These are phyloP conservation scores for Ophioninae sp. DNA, from an alignment of 2,888 invertebrate species.

Conservation along the genomic window DNA sequence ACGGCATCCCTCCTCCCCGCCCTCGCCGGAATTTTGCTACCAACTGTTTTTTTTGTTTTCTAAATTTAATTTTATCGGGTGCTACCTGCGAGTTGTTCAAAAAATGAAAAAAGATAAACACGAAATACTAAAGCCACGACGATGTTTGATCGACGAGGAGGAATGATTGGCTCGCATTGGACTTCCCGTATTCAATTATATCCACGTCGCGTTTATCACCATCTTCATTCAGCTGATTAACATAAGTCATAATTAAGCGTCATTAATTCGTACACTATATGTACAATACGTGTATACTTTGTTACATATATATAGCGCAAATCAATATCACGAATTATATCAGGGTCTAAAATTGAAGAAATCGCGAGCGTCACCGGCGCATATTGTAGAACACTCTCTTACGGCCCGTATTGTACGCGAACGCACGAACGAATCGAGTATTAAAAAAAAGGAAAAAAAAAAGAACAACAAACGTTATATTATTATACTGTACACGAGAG, in stretches of 20 bases:
- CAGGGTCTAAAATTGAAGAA: conserved; percentile 21
- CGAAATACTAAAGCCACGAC: conserved; percentile 36
- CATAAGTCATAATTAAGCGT: conserved; percentile 50
- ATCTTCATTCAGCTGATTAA: conserved; percentile 59
- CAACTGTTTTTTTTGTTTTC: conserved; percentile 35
- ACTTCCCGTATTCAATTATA: conserved; percentile 29
- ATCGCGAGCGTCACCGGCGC: conserved; percentile 31
- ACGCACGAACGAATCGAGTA: conserved; percentile 20
- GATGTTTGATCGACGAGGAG: neutral
- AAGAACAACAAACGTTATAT: conserved; percentile 10
- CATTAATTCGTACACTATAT: conserved; percentile 63
- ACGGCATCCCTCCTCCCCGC: no score
- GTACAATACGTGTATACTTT: conserved; percentile 56
- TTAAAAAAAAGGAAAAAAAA: neutral
- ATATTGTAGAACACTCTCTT: conserved; percentile 23
- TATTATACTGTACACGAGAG: conserved; percentile 48
- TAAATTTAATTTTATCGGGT: conserved; percentile 48
- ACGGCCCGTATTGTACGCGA: conserved; percentile 28
- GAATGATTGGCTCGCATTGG: conserved; percentile 6
- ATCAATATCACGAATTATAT: conserved; percentile 53
- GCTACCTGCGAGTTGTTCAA: conserved; percentile 76
- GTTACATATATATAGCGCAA: conserved; percentile 59
- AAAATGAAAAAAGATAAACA: conserved; percentile 25
- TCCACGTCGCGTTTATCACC: conserved; percentile 51
- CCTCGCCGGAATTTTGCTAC: neutral